Evolutionary conservation across 2,113 vertebrate genomes (phyloP).

Genomic region (Girardinichthys multiradiatus): DNA sequence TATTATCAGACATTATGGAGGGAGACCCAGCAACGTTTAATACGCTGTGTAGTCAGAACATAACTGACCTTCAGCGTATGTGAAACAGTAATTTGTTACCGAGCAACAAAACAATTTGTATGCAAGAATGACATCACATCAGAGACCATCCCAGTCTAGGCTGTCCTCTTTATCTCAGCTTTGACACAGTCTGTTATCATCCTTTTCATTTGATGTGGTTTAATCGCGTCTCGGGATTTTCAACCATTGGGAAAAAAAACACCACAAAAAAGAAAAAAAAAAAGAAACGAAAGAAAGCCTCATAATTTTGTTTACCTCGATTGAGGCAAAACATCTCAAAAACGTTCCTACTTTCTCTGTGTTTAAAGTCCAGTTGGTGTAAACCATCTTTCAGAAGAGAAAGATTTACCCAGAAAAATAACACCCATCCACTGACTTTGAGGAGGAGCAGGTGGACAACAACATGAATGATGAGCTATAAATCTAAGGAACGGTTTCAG

Average conservation of each 20-base stretch:
- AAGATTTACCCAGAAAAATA: constrained; percentile 56
- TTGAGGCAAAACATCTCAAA: constrained; percentile 67
- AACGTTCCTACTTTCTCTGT: constrained; percentile 60
- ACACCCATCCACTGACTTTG: constrained; percentile 47
- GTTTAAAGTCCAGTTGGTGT: constrained; percentile 74
- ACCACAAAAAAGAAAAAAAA: constrained; percentile 5
- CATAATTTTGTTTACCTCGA: constrained; percentile 83
- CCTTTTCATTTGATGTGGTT: constrained; percentile 63
- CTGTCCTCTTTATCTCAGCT: constrained; percentile 51
- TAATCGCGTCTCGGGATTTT: constrained; percentile 69
- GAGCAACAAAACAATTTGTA: constrained; percentile 32
- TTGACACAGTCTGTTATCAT: constrained; percentile 58
- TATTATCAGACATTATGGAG: too few relatives aligned
- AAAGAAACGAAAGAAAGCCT: constrained; percentile 74
- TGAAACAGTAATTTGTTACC: constrained; percentile 15
- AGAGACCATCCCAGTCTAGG: constrained; percentile 33
- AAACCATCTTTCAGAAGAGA: constrained; percentile 50
- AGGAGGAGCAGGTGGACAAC: constrained; percentile 34
- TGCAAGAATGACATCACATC: constrained; percentile 27
- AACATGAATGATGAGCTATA: constrained; percentile 44
- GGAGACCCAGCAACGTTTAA: background rate
- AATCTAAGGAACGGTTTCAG: constrained; percentile 34
- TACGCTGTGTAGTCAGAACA: constrained; percentile 1
- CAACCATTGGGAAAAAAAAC: constrained; percentile 77
- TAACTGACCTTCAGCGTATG: constrained; percentile 17